phyloP scores from a whole-genome alignment of 53 echinoderm and acorn worm genomes.

The Zoroaster sp. region DNA sequence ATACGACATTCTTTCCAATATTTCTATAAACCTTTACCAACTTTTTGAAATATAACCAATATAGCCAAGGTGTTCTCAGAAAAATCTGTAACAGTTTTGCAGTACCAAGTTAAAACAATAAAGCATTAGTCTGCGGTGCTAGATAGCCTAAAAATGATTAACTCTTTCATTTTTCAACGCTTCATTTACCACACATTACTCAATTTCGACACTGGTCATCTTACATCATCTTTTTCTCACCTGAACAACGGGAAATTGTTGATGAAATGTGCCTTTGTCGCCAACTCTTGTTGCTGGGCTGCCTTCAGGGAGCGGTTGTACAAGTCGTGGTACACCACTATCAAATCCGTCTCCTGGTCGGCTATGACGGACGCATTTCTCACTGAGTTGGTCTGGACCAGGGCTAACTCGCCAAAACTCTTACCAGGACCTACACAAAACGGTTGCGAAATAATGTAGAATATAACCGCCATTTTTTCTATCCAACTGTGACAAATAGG shows the following conservation, averaged over 20 bases:
- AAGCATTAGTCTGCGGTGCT: no score
- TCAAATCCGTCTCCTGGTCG: slow-evolving; percentile 79
- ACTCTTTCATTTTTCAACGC: no score
- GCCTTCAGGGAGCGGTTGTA: slow-evolving; percentile 95
- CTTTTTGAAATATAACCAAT: no score
- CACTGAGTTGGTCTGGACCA: slow-evolving; percentile 81
- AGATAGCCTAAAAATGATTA: no score
- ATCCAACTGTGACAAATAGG: no score
- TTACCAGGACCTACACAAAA: slow-evolving; percentile 87
- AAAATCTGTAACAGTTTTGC: no score
- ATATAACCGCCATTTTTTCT: no score
- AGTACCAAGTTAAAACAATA: no score
- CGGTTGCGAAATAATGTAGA: no score
- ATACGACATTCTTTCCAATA: no score
- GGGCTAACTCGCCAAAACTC: slow-evolving; percentile 93
- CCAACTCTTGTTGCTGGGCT: slow-evolving; percentile 91
- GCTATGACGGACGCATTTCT: slow-evolving; percentile 88
- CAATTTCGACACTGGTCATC: neutral
- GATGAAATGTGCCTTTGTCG: slow-evolving; percentile 83
- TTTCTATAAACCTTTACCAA: no score
- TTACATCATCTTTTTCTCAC: slow-evolving; percentile 31
- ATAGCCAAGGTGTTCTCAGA: no score
- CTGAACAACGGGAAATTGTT: slow-evolving; percentile 78
- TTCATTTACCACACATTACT: neutral
- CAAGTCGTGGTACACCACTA: slow-evolving; percentile 87